phyloP scores from a whole-genome alignment of 1,140 invertebrate species.

The Vanessa tameamea region DNA sequence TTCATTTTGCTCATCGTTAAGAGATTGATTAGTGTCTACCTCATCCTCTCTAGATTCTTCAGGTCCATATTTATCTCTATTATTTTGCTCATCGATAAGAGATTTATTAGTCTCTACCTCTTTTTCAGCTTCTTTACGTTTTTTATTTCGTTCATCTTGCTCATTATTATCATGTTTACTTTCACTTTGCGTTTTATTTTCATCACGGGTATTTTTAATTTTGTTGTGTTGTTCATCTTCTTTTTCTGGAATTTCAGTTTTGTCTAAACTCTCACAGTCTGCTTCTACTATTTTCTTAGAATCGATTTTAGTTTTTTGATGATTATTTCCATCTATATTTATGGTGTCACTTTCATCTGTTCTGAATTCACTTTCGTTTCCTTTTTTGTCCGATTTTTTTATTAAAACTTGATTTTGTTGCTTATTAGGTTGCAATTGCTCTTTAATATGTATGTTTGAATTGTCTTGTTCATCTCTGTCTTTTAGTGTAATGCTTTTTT shows the following conservation, averaged over 20 bases:
- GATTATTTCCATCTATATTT: background rate
- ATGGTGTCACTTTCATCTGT: background rate
- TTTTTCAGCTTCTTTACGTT: background rate
- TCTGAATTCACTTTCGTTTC: background rate
- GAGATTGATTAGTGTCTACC: background rate
- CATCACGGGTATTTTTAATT: conserved; percentile 16
- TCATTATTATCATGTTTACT: background rate
- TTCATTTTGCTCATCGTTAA: conserved; percentile 19
- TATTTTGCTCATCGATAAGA: too few species aligned
- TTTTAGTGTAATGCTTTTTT: conserved; percentile 3
- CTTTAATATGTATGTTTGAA: background rate
- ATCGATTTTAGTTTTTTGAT: background rate
- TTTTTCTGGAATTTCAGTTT: background rate
- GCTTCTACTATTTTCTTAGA: background rate
- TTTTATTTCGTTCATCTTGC: conserved; percentile 12
- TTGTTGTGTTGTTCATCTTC: conserved; percentile 10
- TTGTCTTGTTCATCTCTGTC: conserved; percentile 19
- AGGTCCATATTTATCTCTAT: too few species aligned
- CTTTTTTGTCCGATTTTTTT: background rate
- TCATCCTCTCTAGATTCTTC: background rate
- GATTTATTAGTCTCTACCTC: too few species aligned
- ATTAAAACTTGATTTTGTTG: background rate
- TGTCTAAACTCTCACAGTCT: background rate
- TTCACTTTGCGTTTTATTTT: conserved; percentile 14
- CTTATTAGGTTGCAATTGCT: background rate